Conservation (phyloP, 2,113 vertebrate genomes). For the Promerops cafer region DNA sequence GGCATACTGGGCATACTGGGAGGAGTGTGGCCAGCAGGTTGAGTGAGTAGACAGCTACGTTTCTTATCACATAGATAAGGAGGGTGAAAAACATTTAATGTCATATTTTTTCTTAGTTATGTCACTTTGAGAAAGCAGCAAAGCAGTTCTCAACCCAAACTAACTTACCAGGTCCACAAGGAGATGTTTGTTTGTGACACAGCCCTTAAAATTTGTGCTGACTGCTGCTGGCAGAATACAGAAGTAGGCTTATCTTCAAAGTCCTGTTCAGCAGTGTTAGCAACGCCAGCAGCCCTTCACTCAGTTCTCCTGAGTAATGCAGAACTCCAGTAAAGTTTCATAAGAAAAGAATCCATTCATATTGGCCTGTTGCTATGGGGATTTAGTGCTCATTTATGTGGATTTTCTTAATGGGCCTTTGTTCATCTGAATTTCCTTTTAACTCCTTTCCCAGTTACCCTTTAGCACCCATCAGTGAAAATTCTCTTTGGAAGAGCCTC, state of each 20-base stretch:
- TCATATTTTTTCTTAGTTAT: not conserved
- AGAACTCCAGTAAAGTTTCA: not conserved
- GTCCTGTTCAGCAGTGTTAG: not conserved
- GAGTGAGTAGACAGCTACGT: fast-evolving
- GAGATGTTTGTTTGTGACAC: not conserved
- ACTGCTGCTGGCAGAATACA: not conserved
- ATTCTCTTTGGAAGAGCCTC: not conserved
- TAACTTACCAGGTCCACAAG: not conserved
- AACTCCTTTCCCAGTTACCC: slow-evolving; percentile 5
- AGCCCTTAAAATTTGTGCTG: not conserved
- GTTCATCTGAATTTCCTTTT: slow-evolving; percentile 32
- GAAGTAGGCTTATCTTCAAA: not conserved
- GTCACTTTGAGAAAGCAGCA: not conserved
- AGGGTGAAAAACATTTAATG: not conserved
- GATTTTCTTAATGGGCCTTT: slow-evolving; percentile 48
- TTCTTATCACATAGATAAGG: not conserved
- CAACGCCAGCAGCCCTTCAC: not conserved
- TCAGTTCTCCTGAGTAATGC: not conserved
- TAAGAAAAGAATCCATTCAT: slow-evolving; percentile 41
- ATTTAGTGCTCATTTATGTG: slow-evolving; percentile 33
- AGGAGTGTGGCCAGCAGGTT: not conserved
- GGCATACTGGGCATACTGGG: not conserved
- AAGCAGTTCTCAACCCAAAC: not conserved
- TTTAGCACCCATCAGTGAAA: not conserved
- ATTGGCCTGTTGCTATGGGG: slow-evolving; percentile 3